Percentiles rank a stretch among this genome's conserved stretches.
These are phyloP conservation scores for Axis porcinus DNA, from an alignment of 2,113 vertebrate species.

Conservation along the genomic window DNA sequence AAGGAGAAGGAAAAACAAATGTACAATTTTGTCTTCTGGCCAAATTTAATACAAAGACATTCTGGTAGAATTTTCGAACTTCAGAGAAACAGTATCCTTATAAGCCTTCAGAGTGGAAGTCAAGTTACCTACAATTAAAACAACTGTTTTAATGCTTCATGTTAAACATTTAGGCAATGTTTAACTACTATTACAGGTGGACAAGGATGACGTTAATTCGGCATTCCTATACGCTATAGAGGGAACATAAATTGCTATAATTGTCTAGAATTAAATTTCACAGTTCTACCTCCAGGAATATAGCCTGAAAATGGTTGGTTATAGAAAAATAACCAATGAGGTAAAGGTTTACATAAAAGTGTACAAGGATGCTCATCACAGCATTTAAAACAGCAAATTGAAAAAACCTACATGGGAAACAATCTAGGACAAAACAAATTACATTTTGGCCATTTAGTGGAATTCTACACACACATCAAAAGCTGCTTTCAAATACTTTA, in stretches of 20 bases:
- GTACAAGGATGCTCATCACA: neutral
- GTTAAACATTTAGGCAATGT: neutral
- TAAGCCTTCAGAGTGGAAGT: neutral
- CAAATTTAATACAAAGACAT: neutral
- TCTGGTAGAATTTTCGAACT: neutral
- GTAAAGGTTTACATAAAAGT: neutral
- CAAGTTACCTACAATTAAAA: neutral
- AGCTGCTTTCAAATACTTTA: neutral
- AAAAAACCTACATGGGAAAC: neutral
- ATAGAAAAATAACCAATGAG: neutral
- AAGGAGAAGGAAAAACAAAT: neutral
- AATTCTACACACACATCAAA: neutral
- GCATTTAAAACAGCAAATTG: neutral
- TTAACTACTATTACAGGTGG: neutral
- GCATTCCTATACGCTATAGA: neutral
- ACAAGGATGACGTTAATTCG: neutral
- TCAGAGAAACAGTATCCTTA: neutral
- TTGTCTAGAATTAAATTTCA: neutral
- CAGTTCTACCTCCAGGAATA: neutral
- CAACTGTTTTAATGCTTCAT: neutral
- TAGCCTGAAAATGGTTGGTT: neutral
- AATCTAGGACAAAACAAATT: neutral
- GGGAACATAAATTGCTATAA: neutral
- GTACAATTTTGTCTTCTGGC: neutral
- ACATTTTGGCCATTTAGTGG: neutral